phyloP scores from a whole-genome alignment of 2,113 vertebrate species.

The Labrus mixtus region DNA sequence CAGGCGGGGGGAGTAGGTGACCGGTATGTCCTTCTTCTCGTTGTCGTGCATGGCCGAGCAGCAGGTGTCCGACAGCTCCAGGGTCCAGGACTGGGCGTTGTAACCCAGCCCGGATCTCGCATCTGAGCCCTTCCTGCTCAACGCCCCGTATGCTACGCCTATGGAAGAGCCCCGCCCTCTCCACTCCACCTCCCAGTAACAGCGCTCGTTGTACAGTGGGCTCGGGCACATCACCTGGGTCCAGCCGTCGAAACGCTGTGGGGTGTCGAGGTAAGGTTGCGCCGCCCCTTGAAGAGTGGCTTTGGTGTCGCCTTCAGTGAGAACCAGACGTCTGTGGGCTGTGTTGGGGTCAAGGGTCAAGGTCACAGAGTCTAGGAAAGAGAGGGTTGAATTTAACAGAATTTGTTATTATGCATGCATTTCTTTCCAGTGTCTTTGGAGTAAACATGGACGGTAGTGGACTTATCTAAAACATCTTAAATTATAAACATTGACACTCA shows the following conservation, averaged over 20 bases:
- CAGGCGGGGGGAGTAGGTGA: constrained; percentile 82
- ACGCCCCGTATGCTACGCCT: constrained; percentile 81
- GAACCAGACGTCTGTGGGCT: constrained; percentile 76
- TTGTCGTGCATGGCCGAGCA: constrained; percentile 88
- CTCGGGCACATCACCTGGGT: constrained; percentile 83
- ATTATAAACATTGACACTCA: constrained; percentile 61
- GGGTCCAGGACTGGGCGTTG: constrained; percentile 88
- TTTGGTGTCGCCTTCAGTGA: constrained; percentile 79
- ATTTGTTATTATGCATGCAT: no score
- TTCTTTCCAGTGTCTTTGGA: no score
- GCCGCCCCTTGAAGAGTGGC: constrained; percentile 72
- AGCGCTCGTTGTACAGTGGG: constrained; percentile 79
- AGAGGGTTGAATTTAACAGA: background rate
- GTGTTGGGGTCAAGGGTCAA: constrained; percentile 81
- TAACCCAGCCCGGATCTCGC: constrained; percentile 84
- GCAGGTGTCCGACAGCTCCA: constrained; percentile 86
- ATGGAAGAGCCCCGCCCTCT: constrained; percentile 82
- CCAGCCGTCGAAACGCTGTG: constrained; percentile 83
- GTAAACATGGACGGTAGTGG: no score
- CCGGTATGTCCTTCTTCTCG: constrained; percentile 82
- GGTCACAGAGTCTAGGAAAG: constrained; percentile 45
- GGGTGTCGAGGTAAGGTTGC: constrained; percentile 56
- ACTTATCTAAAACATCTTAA: no score
- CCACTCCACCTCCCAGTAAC: constrained; percentile 88
- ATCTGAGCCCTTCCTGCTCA: constrained; percentile 82